Conservation (phyloP, 1,140 invertebrate genomes). For the Manduca sexta region DNA sequence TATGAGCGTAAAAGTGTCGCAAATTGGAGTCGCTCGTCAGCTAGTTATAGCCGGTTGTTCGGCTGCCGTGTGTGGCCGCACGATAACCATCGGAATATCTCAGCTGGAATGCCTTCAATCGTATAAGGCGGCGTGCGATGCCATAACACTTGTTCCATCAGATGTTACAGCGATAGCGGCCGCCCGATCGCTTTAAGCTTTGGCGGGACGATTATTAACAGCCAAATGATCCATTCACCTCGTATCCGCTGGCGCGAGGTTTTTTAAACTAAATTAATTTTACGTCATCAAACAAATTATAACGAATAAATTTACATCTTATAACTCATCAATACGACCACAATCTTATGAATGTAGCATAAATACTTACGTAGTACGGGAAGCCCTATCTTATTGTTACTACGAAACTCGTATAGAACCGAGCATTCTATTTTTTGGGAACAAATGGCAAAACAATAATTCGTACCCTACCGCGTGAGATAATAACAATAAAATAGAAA, state of each 20-base stretch:
- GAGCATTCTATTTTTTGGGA: constrained; percentile 40
- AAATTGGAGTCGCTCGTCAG: constrained; percentile 37
- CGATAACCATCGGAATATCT: constrained; percentile 50
- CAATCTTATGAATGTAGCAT: too few relatives aligned
- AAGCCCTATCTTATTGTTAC: too few relatives aligned
- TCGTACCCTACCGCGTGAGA: constrained; percentile 61
- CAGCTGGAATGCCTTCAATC: constrained; percentile 36
- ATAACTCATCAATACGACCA: too few relatives aligned
- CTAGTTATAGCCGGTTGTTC: constrained; percentile 33
- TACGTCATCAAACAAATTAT: background rate
- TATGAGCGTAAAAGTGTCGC: constrained; percentile 38
- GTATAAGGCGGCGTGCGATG: constrained; percentile 42
- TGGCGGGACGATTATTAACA: constrained; percentile 37
- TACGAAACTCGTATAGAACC: background rate
- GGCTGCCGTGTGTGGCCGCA: constrained; percentile 40
- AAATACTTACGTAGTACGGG: too few relatives aligned
- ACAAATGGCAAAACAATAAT: constrained; percentile 69
- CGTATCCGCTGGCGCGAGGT: background rate
- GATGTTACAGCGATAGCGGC: constrained; percentile 40
- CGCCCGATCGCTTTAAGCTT: constrained; percentile 27
- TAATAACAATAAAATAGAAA: constrained; percentile 73
- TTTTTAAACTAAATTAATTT: background rate
- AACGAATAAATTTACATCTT: too few relatives aligned
- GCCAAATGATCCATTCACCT: constrained; percentile 23
- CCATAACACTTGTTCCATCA: constrained; percentile 55